Evolutionary conservation across 1,140 invertebrate genomes (phyloP), one percentile per base, ranked within the genome.

Genomic region (Solenopsis invicta): DNA sequence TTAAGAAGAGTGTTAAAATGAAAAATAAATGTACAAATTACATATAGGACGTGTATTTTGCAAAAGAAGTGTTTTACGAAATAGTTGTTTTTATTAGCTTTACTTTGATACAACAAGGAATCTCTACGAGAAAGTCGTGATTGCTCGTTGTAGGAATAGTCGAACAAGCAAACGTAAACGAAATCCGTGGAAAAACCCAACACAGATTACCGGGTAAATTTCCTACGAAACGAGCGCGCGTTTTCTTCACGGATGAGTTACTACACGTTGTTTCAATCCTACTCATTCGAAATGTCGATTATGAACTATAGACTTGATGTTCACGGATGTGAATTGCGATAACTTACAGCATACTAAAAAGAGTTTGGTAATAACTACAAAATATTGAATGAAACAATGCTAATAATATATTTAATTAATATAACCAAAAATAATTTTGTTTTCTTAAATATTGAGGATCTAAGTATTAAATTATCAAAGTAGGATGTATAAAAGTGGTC

Each of bases 121-220:
- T 21, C 48, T 9, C 2, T 21, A 29, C 6, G 48, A n/a, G n/a
- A 41, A 18, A 69, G 29, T 81, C 64, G 34, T 12, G 77, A 41
- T 29, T 29, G 45, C 16, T 16, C 29, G 34, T 41, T 9, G 18
- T 2, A 34, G 37, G 16, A 59, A 54, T n/a, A 72, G 24, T 13
- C 34, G 29, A 52, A 12, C n/a, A 45, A n/a, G 1, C 18, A 59
- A 29, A 74, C n/a, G 71, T 50, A 75, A 84, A 50, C 67, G 54
- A 84, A 41, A 75, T 50, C 54, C 56, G 45, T 84, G 67, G 81
- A 84, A 75, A 75, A 84, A 74, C 81, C 50, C 77, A 64, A 56
- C 34, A 56, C n/a, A 50, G 64, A 69, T 81, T 81, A 69, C 77
- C 21, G 77, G 77, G 77, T 81, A 81, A 81, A 81, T 81, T 81